Base-by-base conservation (phyloP, 2,797 vertebrate genomes). In the Hippoglossus hippoglossus region DNA sequence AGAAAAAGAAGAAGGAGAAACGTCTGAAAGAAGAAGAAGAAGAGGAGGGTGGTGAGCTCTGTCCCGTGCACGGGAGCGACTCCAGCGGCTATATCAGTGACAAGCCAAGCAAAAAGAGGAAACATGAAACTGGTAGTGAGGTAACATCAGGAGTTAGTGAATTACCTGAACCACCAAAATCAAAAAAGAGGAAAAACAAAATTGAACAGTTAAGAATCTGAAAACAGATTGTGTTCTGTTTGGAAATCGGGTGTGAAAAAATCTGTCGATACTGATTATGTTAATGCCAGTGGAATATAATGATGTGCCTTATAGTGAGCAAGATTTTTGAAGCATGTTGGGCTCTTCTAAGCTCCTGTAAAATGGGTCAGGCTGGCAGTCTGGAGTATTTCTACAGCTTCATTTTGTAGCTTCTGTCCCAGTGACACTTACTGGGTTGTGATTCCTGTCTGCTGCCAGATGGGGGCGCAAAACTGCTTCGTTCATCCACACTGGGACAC, bases 81-180 rank as follows among this genome's bases (percentile, higher is more conserved):
- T 96, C 95, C 28, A 96, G 95, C 16, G 94, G 95, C 73, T 96
- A 96, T 79, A 73, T 93, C 5, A 96, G 94, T 64, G 94, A 96
- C 70, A 95, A 95, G 76, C 89, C 91, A 50, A 90, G 79, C 74
- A 96, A 93, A 78, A 97, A 95, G 92, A 95, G 95, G 87, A 96
- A 94, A 87, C 91, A 72, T 1, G 87, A 87, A 28, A 81, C 75
- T 9, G 79, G 68, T 18, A 83, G 76, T 13, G 36, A 83, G 6
- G 39, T 39, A 25, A 28, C 49, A 3, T 16, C 71, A 5, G n/a
- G 31, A 39, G 10, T 81, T 0, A 70, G 53, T 9, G 91, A 88
- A 19, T 69, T 71, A 3, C 57, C 77, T 7, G 79, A 90, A 31
- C 34, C 69, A 2, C 75, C 86, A 54, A 86, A 91, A 67, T 79